A percentile compares a stretch with the other conserved stretches of the same genome.
Conservation (phyloP, 2,797 vertebrate species). For the Paratrypauchen microcephalus region DNA sequence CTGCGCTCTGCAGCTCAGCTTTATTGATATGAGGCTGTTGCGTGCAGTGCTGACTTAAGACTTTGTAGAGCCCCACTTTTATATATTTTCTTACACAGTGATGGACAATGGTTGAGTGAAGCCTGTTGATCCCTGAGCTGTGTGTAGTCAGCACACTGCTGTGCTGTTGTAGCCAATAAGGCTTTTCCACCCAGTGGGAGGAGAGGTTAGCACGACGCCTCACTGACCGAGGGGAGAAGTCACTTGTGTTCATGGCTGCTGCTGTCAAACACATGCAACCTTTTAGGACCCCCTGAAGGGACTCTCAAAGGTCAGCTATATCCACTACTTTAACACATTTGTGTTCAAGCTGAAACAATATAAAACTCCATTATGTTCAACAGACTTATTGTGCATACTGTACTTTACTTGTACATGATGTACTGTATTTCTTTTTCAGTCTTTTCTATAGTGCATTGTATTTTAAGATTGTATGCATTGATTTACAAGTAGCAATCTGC, state of each 20-base stretch:
- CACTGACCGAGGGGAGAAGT: conserved; percentile 55
- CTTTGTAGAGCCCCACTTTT: conserved; percentile 42
- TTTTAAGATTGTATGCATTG: background rate
- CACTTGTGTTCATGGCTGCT: conserved; percentile 48
- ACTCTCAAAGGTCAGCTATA: conserved; percentile 57
- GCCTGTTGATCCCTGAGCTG: conserved; percentile 64
- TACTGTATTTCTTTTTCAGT: background rate
- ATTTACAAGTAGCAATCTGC: background rate
- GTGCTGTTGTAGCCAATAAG: conserved; percentile 68
- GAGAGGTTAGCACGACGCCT: conserved; percentile 53
- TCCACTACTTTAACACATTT: conserved; percentile 25
- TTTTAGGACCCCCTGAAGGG: conserved; percentile 51
- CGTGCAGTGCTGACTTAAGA: conserved; percentile 50
- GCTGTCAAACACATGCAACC: conserved; percentile 54
- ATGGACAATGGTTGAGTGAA: conserved; percentile 62
- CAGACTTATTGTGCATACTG: background rate
- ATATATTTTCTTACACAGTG: conserved; percentile 47
- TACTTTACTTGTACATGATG: background rate
- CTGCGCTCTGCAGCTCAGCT: conserved; percentile 38
- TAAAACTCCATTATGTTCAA: background rate
- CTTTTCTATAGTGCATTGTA: background rate
- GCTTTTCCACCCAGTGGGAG: conserved; percentile 69
- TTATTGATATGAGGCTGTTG: conserved; percentile 37
- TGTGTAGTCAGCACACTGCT: conserved; percentile 69
- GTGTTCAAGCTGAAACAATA: conserved; percentile 17